These are phyloP conservation scores for Morus bassanus DNA, from an alignment of 2,797 vertebrate genomes.

Conservation along the genomic window DNA sequence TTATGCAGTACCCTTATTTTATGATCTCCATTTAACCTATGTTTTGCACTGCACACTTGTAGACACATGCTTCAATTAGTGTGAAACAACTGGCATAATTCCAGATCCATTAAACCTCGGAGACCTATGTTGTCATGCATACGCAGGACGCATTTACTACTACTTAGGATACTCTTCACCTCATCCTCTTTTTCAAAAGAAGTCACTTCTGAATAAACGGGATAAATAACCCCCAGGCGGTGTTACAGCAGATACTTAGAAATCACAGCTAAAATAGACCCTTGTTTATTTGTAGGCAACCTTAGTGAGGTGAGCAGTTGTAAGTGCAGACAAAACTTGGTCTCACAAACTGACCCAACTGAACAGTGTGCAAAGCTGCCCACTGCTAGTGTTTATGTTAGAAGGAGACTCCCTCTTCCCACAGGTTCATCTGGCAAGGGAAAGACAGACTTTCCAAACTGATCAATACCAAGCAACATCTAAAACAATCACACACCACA, in stretches of 20 bases:
- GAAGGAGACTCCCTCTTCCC: background rate
- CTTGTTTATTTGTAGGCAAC: background rate
- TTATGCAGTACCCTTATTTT: background rate
- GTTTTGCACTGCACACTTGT: constrained; percentile 19
- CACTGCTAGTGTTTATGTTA: background rate
- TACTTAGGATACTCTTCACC: background rate
- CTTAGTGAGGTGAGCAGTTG: background rate
- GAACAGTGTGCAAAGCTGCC: background rate
- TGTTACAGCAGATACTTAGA: background rate
- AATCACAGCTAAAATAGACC: background rate
- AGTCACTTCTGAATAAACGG: constrained; percentile 17
- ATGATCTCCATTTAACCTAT: background rate
- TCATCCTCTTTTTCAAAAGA: constrained; percentile 4
- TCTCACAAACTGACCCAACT: background rate
- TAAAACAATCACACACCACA: background rate
- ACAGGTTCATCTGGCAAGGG: background rate
- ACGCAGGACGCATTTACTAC: background rate
- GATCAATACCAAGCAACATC: background rate
- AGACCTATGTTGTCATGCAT: constrained; percentile 31
- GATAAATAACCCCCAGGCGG: constrained; percentile 19
- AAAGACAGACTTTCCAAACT: background rate
- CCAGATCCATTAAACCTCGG: constrained; percentile 41
- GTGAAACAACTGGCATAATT: constrained; percentile 50
- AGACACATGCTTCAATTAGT: constrained; percentile 47
- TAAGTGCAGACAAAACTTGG: background rate